Conservation (phyloP, 1,140 invertebrate genomes). For the Pristionchus pacificus region DNA sequence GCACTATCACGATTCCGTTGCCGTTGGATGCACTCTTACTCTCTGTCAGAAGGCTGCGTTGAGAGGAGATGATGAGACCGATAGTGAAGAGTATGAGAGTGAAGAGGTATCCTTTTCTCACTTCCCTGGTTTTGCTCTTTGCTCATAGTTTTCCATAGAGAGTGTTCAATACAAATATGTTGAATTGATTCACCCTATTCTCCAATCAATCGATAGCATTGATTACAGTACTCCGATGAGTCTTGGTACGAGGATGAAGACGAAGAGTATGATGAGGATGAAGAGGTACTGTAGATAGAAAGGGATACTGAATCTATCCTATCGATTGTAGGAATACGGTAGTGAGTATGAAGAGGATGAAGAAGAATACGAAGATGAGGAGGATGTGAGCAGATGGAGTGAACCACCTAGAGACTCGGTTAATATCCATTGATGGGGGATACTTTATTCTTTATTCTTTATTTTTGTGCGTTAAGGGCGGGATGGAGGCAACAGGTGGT, state of each 20-base stretch:
- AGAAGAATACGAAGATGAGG: constrained; percentile 37
- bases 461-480: too few relatives aligned
- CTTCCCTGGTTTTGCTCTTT: too few relatives aligned
- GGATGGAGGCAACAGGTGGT: too few relatives aligned
- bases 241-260: constrained; percentile 35
- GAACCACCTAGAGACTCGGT: constrained; percentile 15
- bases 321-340: constrained; percentile 32
- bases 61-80: constrained; percentile 45
- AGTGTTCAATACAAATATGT: constrained; percentile 3
- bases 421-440: too few relatives aligned
- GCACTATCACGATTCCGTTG: constrained; percentile 37
- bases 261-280: constrained; percentile 32
- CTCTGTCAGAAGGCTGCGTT: constrained; percentile 46
- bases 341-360: constrained; percentile 33
- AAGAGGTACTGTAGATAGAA: constrained; percentile 32
- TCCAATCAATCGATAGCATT: constrained; percentile 10
- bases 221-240: constrained; percentile 30
- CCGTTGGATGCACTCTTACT: constrained; percentile 46
- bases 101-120: too few relatives aligned
- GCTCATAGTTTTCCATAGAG: background rate
- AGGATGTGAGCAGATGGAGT: constrained; percentile 16
- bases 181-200: constrained; percentile 11
- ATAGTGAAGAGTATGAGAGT: constrained; percentile 35
- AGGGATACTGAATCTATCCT: too few relatives aligned
- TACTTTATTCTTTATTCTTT: too few relatives aligned